Base-by-base conservation (phyloP, 1,140 invertebrate genomes). In the Sinella curviseta region DNA sequence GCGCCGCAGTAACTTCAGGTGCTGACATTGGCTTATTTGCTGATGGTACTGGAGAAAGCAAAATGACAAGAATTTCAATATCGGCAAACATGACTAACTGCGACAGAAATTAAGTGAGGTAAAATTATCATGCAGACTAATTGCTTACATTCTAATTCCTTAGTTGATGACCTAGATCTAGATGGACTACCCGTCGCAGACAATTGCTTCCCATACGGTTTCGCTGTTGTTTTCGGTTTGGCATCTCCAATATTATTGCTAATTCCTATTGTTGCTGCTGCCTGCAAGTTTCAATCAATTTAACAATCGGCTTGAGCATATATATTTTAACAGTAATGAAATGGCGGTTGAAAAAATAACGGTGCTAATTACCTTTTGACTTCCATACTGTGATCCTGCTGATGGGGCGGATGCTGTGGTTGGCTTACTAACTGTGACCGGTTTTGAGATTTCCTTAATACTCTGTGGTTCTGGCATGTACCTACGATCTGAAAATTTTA, bases 121-220 rank as follows among this genome's bases (percentile, higher is more conserved):
- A 17, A n/a, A n/a, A 17, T 60, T 60, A 24, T 60, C 12, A 48
- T 48, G 4, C 17, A 17, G 39, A 48, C 39, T 8, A 48, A n/a
- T 35, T n/a, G 90, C 92, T 90, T 90, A 95, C 94, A 89, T 85
- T 94, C 92, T 80, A 97, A 87, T 88, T 97, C 95, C 88, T 96
- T 96, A 0, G 95, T 97, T 28, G 94, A 90, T 86, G 93, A 96
- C 82, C 95, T 91, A 16, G 95, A 96, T 86, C 95, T 90, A 85
- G 93, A 89, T 83, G 93, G 89, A 87, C 91, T 92, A 55, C 92
- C 92, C 14, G 91, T 90, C 12, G 92, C 89, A 83, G 93, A 92
- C 26, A 92, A 87, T 85, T 91, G 92, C 57, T 90, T 90, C 60
- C 93, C 93, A 82, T 96, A 96, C 85, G 95, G 94, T 87, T 94